Base-by-base conservation (phyloP, 2,888 invertebrate species). In the Sinhomidia bicolor region DNA sequence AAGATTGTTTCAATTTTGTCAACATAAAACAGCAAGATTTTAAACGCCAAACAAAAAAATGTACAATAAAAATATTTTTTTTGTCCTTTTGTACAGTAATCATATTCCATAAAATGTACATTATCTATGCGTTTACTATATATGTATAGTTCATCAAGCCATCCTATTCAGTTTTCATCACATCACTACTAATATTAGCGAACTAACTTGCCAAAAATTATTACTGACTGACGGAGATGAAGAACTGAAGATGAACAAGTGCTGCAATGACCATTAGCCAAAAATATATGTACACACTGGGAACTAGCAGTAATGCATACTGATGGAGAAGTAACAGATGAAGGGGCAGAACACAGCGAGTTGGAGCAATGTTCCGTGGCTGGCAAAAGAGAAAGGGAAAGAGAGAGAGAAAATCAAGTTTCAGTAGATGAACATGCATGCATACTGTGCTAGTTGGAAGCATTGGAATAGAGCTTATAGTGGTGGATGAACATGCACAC, bases 141-240 rank as follows among this genome's bases (percentile, higher is more conserved):
- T n/a, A 51, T 51, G n/a, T 57, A 51, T 51, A 51, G 51, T 51
- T n/a, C 51, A 51, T 51, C 51, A 51, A 51, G 17, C n/a, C n/a
- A n/a, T n/a, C 14, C 20, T 54, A 6, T 60, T 60, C 23, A 4
- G 9, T 60, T 60, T 20, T 26, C 26, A 60, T 60, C 60, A 26
- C 10, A 60, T 23, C 23, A 60, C 23, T 23, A 60, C 10, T 23
- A 26, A 4, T 60, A 9, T 14, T 14, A 1, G 17, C 4, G 4
- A 62, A 62, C 10, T 23, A 62, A 29, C 62, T 62, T 29, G 14
- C 29, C 62, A 62, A 62, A 62, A 62, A n/a, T 62, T 62, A 62
- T 9, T 26, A 29, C 62, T 10, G 29, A 62, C 62, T 20, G n/a
- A 62, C n/a, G n/a, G n/a, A n/a, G n/a, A n/a, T n/a, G 62, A 14